These are phyloP conservation scores for Tapera naevia DNA, from an alignment of 2,797 vertebrate species.

Conservation along the genomic window DNA sequence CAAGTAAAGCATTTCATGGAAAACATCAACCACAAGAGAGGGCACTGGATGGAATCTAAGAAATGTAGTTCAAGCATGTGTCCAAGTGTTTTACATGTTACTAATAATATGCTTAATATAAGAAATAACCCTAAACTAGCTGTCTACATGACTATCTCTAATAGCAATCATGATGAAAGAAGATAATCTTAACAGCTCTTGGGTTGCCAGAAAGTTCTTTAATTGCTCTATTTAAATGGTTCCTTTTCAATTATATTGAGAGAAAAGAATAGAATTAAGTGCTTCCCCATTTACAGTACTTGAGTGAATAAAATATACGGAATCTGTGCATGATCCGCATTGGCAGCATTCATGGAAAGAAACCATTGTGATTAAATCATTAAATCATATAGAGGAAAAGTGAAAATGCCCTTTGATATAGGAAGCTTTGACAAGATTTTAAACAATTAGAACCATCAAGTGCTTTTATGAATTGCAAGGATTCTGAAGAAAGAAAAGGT, in stretches of 20 bases:
- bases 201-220: not conserved
- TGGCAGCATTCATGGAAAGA: slow-evolving; percentile 33
- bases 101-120: not conserved
- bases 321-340: slow-evolving; percentile 14
- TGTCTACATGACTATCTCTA: not conserved
- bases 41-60: not conserved
- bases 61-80: not conserved
- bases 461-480: slow-evolving; percentile 6
- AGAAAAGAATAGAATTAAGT: slow-evolving; percentile 21
- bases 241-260: slow-evolving; percentile 54
- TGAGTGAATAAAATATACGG: slow-evolving; percentile 35
- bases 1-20: not conserved
- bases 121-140: not conserved
- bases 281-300: slow-evolving; percentile 53
- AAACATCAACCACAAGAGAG: not conserved
- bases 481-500: slow-evolving; percentile 22
- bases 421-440: slow-evolving; percentile 30
- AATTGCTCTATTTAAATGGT: slow-evolving; percentile 45
- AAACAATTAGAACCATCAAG: slow-evolving; percentile 47
- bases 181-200: slow-evolving; percentile 19
- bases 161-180: slow-evolving; percentile 25
- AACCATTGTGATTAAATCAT: slow-evolving; percentile 56
- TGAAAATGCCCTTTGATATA: not conserved
- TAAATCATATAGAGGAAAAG: slow-evolving; percentile 46
- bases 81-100: not conserved